phyloP scores from a whole-genome alignment of 2,888 invertebrate genomes.

The Brenthis hecate region DNA sequence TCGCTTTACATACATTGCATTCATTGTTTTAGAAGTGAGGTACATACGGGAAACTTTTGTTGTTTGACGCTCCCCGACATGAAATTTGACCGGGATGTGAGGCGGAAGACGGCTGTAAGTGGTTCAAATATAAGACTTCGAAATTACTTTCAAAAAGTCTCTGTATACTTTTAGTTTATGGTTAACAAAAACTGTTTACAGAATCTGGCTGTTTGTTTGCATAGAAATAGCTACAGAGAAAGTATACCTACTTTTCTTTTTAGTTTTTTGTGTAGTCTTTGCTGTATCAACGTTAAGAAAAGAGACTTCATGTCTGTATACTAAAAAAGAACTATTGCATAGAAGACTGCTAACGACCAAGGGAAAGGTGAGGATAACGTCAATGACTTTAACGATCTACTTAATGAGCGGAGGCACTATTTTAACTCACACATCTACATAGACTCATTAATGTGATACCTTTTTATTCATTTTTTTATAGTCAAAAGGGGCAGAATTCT shows the following conservation, averaged over 20 bases:
- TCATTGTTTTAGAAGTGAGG: constrained; percentile 76
- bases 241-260: constrained; percentile 17
- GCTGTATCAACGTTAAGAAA: constrained; percentile 29
- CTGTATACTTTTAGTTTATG: constrained; percentile 32
- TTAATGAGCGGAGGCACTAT: constrained; percentile 42
- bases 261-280: constrained; percentile 25
- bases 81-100: constrained; percentile 55
- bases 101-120: constrained; percentile 51
- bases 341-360: constrained; percentile 39
- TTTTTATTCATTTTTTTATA: constrained; percentile 38
- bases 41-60: constrained; percentile 75
- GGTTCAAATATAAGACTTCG: constrained; percentile 38
- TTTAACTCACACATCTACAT: constrained; percentile 35
- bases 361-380: constrained; percentile 39
- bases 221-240: constrained; percentile 23
- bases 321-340: constrained; percentile 34
- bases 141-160: constrained; percentile 31
- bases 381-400: constrained; percentile 44
- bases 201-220: constrained; percentile 21
- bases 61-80: constrained; percentile 60
- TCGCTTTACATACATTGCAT: constrained; percentile 76
- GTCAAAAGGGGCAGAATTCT: constrained; percentile 28
- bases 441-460: constrained; percentile 39
- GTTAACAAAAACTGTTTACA: constrained; percentile 26
- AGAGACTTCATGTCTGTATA: constrained; percentile 28